Conservation (phyloP, 1,140 invertebrate genomes). For the Macrobrachium rosenbergii region DNA sequence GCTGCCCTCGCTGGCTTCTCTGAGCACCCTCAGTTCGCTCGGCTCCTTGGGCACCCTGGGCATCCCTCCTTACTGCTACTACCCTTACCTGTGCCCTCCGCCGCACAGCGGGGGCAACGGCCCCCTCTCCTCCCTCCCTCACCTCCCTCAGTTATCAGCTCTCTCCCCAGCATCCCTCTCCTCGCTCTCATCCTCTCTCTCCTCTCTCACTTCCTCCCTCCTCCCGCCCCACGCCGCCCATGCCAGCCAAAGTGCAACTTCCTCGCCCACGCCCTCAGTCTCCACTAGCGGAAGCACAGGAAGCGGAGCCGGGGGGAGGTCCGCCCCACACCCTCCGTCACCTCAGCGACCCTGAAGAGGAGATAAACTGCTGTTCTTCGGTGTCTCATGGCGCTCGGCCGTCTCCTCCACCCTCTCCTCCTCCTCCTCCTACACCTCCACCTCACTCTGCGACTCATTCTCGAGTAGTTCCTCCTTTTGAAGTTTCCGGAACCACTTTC, state of each 20-base stretch:
- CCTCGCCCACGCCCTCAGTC: constrained; percentile 43
- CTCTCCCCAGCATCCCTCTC: constrained; percentile 42
- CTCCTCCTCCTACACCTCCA: not conserved
- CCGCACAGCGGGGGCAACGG: constrained; percentile 22
- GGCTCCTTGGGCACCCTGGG: constrained; percentile 34
- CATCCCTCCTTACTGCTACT: constrained; percentile 56
- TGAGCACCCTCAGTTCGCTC: constrained; percentile 54
- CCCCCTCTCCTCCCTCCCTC: constrained; percentile 31
- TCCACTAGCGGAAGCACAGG: constrained; percentile 31
- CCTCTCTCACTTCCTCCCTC: constrained; percentile 51
- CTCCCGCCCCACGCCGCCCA: constrained; percentile 39
- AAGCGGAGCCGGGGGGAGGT: not conserved
- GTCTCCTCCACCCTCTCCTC: not conserved
- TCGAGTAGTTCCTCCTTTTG: no score
- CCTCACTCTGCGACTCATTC: no score
- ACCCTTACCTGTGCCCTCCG: constrained; percentile 57
- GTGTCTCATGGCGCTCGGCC: not conserved
- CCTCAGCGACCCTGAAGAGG: constrained; percentile 41
- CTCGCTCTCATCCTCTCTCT: constrained; percentile 43
- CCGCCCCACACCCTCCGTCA: constrained; percentile 25
- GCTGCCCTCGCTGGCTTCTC: constrained; percentile 51
- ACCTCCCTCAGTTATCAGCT: constrained; percentile 40
- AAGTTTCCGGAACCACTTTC: no score
- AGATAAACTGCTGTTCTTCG: not conserved
- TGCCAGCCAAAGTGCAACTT: constrained; percentile 23